Conservation (phyloP, 2,888 invertebrate genomes). For the Dolichomitus sp. region DNA sequence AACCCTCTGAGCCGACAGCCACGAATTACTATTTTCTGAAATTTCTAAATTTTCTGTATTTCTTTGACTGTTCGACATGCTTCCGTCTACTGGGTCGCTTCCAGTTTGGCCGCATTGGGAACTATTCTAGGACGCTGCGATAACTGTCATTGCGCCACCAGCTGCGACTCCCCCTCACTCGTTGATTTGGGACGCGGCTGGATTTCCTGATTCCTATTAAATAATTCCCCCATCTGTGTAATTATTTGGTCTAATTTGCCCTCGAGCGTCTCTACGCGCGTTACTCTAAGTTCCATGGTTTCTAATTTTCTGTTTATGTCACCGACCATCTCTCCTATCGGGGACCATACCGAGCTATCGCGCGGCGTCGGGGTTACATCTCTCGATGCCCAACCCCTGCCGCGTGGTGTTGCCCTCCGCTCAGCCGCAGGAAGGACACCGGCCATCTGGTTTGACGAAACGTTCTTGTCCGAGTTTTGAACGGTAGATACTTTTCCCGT, state of each 20-base stretch:
- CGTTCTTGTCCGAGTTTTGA: too few species aligned
- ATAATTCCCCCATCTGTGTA: not conserved
- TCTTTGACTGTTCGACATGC: not conserved
- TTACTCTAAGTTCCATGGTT: not conserved
- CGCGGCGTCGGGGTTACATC: not conserved
- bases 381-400: slow-evolving; percentile 3
- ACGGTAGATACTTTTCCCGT: too few species aligned
- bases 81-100: not conserved
- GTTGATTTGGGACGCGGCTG: not conserved
- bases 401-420: not conserved
- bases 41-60: too few species aligned
- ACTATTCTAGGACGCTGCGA: not conserved
- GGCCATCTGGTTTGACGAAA: too few species aligned
- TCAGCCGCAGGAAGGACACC: too few species aligned
- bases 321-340: not conserved
- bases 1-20: too few species aligned
- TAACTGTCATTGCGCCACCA: not conserved
- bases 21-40: too few species aligned
- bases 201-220: not conserved
- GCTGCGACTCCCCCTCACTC: not conserved
- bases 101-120: too few species aligned
- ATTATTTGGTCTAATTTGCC: not conserved
- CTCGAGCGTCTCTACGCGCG: slow-evolving; percentile 8
- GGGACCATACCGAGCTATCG: not conserved
- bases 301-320: not conserved